Base-by-base conservation (phyloP, 2,888 invertebrate genomes). In the Malthinus flaveolus region DNA sequence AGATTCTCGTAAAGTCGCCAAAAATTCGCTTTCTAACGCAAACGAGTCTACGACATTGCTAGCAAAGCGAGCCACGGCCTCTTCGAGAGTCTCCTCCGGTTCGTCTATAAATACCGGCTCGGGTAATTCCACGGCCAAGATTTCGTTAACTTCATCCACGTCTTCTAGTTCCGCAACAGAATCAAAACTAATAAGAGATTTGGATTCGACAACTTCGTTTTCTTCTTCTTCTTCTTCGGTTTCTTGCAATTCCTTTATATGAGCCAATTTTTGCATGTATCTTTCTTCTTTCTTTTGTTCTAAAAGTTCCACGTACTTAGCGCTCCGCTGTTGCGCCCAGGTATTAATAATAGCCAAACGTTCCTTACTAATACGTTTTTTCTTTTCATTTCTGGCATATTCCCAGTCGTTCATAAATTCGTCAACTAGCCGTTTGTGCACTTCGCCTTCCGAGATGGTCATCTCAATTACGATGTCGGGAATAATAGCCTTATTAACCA, bases 391-490 rank as follows among this genome's bases (percentile, higher is more conserved):
- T 53, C 80, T 77, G 51, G 74, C 74, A 11, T 73, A 66, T 68
- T 82, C 78, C 64, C 76, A 77, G 6, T 76, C 69, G 0, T 59
- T 44, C 5, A 70, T 32, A 34, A 68, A 61, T 15, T 51, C 62
- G 23, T 70, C 63, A 1, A 74, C 39, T 46, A 75, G 61, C 42
- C 73, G 68, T 1, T 63, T 45, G 33, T 69, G 64, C 11, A 75
- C 52, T 51, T 67, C 64, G 6, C 63, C 53, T 12, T 69, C 64
- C 7, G 68, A 75, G 32, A 77, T 75, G 61, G 79, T 76, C 59
- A 86, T 69, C 71, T 83, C 80, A 39, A 87, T 73, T 7, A 87
- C 71, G 51, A 85, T 66, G 72, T 87, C 86, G 1, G 88, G 87
- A 49, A 87, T 79, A 33, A 81, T 78, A 68, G 74, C 81, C 64